Conservation (phyloP, 2,113 vertebrate species). For the Triplophysa tibetana region DNA sequence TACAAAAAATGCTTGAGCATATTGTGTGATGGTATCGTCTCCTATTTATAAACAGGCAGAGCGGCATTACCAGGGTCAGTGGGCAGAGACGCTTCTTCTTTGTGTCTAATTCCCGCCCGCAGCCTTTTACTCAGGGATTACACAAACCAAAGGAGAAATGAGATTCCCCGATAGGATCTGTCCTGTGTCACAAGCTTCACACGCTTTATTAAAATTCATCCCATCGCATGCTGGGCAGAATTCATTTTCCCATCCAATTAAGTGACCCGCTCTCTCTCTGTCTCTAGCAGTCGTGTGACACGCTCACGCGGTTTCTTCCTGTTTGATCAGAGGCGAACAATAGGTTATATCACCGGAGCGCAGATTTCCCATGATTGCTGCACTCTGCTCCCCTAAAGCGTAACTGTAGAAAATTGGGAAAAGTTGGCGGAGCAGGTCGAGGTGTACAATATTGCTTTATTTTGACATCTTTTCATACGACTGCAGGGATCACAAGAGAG, state of each 20-base stretch:
- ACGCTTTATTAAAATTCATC: constrained; percentile 47
- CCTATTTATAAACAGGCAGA: constrained; percentile 3
- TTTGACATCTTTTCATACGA: constrained; percentile 16
- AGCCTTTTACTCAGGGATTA: background rate
- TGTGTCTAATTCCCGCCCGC: background rate
- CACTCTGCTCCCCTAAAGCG: constrained; percentile 21
- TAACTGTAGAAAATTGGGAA: constrained; percentile 23
- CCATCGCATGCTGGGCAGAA: background rate
- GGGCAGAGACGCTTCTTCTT: constrained; percentile 2
- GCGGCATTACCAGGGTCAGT: background rate
- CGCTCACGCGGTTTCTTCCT: background rate
- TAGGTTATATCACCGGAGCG: constrained; percentile 30
- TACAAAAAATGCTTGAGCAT: background rate
- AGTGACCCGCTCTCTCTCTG: constrained; percentile 29
- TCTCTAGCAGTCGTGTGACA: background rate
- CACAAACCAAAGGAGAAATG: constrained; percentile 19
- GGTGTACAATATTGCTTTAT: constrained; percentile 39
- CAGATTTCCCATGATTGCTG: constrained; percentile 36
- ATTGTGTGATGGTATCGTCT: constrained; percentile 10
- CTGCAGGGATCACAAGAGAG: constrained; percentile 48
- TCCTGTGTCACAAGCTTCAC: constrained; percentile 29
- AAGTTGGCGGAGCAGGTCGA: constrained; percentile 11
- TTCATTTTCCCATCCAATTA: constrained; percentile 53
- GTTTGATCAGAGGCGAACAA: constrained; percentile 37
- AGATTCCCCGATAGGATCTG: constrained; percentile 43